Percentiles rank a stretch among this genome's conserved stretches.
Evolutionary conservation across 1,140 invertebrate genomes (phyloP).

Genomic region (Pentalonia nigronervosa): DNA sequence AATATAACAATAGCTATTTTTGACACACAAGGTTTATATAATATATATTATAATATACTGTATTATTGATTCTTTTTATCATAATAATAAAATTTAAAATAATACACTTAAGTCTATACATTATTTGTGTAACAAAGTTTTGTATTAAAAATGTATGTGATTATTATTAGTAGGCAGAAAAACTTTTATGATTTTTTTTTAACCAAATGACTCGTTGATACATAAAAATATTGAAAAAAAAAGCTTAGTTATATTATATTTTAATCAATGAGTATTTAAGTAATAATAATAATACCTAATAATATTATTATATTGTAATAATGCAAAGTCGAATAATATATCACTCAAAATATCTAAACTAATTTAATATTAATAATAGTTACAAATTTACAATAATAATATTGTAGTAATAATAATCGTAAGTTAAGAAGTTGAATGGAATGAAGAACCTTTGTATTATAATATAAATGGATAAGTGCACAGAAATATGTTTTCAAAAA

Average conservation of each 20-base stretch:
- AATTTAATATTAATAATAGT: slow-evolving; percentile 33
- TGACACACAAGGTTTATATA: slow-evolving; percentile 3
- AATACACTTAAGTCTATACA: neutral
- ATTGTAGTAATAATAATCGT: slow-evolving; percentile 1
- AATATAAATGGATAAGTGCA: neutral
- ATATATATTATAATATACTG: neutral
- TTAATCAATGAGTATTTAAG: slow-evolving; percentile 31
- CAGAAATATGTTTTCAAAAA: neutral
- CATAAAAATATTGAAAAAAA: neutral
- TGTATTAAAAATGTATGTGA: slow-evolving; percentile 16
- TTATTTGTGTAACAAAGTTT: neutral
- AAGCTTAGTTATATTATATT: slow-evolving; percentile 12
- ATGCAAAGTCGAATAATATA: neutral
- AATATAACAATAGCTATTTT: slow-evolving; percentile 22
- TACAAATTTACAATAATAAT: neutral
- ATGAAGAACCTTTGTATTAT: neutral
- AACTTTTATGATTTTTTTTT: neutral
- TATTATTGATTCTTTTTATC: neutral
- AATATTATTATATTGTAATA: slow-evolving; percentile 2
- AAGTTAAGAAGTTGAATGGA: neutral
- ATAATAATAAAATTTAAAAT: slow-evolving; percentile 10
- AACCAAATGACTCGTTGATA: slow-evolving; percentile 16
- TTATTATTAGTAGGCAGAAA: neutral
- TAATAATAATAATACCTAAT: slow-evolving; percentile 5
- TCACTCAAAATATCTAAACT: slow-evolving; percentile 39